These are phyloP conservation scores for Triplophysa bombifrons DNA, from an alignment of 2,797 vertebrate species.

Conservation along the genomic window DNA sequence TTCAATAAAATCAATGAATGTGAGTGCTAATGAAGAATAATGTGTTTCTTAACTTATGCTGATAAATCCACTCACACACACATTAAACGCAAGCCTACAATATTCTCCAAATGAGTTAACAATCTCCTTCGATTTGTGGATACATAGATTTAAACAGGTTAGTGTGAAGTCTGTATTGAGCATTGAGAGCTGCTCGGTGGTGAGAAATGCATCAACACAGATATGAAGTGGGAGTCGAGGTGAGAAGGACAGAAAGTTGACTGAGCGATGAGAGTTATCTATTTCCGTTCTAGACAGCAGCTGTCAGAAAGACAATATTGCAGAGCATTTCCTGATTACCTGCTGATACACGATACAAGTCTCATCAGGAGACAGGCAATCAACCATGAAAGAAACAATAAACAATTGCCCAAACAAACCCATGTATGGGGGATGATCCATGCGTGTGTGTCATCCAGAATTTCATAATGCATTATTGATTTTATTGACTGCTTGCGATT, in stretches of 20 bases:
- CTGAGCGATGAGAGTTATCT: slow-evolving; percentile 36
- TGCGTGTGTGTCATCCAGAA: not conserved
- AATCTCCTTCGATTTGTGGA: not conserved
- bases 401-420: slow-evolving; percentile 13
- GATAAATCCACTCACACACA: not conserved
- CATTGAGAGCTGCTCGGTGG: not conserved
- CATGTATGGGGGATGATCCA: slow-evolving; percentile 5
- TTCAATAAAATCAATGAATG: not conserved
- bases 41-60: not conserved
- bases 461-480: slow-evolving; percentile 39
- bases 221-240: slow-evolving; percentile 9
- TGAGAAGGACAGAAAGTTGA: slow-evolving; percentile 9
- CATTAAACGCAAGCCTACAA: not conserved
- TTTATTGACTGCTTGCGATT: slow-evolving; percentile 21
- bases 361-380: slow-evolving; percentile 24
- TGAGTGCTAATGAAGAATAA: not conserved
- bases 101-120: not conserved
- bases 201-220: slow-evolving; percentile 6
- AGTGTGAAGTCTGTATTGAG: not conserved
- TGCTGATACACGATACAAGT: slow-evolving; percentile 6
- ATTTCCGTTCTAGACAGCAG: slow-evolving; percentile 13
- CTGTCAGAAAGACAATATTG: slow-evolving; percentile 36
- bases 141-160: not conserved
- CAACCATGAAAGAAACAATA: slow-evolving; percentile 22
- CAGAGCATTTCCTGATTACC: slow-evolving; percentile 16